Base-by-base conservation (phyloP, 2,888 invertebrate genomes). In the Eulithis prunata region DNA sequence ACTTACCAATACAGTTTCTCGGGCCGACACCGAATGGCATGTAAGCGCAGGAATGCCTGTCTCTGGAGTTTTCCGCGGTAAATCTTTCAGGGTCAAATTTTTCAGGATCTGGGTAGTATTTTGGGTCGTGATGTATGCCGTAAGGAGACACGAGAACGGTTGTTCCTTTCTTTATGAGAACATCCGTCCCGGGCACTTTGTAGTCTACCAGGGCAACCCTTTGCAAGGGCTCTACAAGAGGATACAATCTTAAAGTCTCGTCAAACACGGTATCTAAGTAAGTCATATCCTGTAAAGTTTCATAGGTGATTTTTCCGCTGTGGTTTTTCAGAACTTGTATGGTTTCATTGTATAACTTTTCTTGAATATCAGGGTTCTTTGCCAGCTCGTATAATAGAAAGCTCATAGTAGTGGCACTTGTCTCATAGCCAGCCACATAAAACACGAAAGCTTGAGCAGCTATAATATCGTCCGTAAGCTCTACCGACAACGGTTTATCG, bases 391-490 rank as follows among this genome's bases (percentile, higher is more conserved):
- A 86, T 3, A 88, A 68, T 41, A 85, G 70, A 57, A 84, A 89
- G 1, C 83, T 67, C 71, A 91, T 79, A 0, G 88, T 85, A 0
- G 88, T 85, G 0, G 92, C 87, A 46, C 86, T 88, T 0, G 92
- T 91, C 67, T 93, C 93, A 66, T 87, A 93, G 0, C 93, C 93
- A 7, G 85, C 93, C 1, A 78, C 76, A 61, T 88, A 91, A 70
- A 93, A 90, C 21, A 90, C 77, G 69, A 89, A 87, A 4, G 86
- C 85, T 72, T 93, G 90, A 0, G 90, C 86, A 7, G 83, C 80
- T 8, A 90, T 84, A 0, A 87, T 56, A 7, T 73, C 76, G 0
- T 88, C 82, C 4, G 83, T 82, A 6, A 88, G 66, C 65, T 83
- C 79, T 36, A 84, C 5, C 14, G 10, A 28, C 1, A 65, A 21